Percentiles rank a stretch among this genome's conserved stretches.
These are phyloP conservation scores for Dermatemys mawii DNA, from an alignment of 2,113 vertebrate genomes.

Conservation along the genomic window DNA sequence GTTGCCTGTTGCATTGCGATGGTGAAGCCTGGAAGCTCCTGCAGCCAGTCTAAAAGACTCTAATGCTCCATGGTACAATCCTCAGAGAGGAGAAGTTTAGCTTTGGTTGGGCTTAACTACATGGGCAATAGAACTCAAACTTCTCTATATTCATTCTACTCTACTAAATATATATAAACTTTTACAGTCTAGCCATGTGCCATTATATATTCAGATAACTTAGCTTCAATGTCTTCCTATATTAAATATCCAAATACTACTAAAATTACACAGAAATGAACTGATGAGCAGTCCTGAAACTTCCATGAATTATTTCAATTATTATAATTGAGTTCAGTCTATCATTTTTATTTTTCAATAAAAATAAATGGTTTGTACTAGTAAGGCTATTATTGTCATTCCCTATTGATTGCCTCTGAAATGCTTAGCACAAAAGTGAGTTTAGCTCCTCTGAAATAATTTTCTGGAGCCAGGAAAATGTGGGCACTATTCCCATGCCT, in stretches of 20 bases:
- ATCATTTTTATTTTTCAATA: slow-evolving; percentile 43
- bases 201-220: not conserved
- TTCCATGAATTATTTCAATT: slow-evolving; percentile 55
- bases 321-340: slow-evolving; percentile 7
- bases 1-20: not conserved
- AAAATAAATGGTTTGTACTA: slow-evolving; percentile 48
- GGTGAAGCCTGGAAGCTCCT: not conserved
- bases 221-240: not conserved
- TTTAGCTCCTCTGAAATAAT: slow-evolving; percentile 38
- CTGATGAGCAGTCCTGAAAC: slow-evolving; percentile 12
- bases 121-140: not conserved
- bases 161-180: not conserved
- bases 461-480: slow-evolving; percentile 50
- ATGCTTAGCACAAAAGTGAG: slow-evolving; percentile 12
- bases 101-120: not conserved
- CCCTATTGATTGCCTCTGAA: slow-evolving; percentile 38
- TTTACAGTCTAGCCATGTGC: not conserved
- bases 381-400: slow-evolving; percentile 34
- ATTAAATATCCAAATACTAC: not conserved
- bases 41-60: not conserved
- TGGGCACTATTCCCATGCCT: slow-evolving; percentile 28
- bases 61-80: not conserved
- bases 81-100: not conserved
- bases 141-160: not conserved
- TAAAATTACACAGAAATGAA: slow-evolving; percentile 26